A percentile compares a stretch with the other conserved stretches of the same genome.
These are phyloP conservation scores for Sparus aurata DNA, from an alignment of 2,797 vertebrate species.

Conservation along the genomic window DNA sequence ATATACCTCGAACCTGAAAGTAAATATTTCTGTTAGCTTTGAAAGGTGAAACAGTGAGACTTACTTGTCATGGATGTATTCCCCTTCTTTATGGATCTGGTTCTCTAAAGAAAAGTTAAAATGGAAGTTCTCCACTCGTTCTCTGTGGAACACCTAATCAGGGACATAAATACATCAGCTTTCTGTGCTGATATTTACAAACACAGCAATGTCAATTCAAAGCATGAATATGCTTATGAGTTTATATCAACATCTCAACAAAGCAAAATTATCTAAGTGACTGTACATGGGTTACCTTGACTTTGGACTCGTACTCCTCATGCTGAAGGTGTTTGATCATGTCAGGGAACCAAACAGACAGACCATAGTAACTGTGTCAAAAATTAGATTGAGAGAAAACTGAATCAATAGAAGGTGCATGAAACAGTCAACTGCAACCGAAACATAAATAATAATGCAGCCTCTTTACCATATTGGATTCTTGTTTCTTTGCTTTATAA, in stretches of 20 bases:
- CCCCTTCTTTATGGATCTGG: constrained; percentile 92
- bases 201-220: not conserved
- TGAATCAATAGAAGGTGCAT: not conserved
- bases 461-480: not conserved
- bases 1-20: not conserved
- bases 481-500: not conserved
- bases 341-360: constrained; percentile 98
- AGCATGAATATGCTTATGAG: not conserved
- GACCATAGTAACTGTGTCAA: constrained; percentile 91
- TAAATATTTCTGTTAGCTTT: not conserved
- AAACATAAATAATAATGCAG: not conserved
- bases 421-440: not conserved
- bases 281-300: constrained; percentile 78
- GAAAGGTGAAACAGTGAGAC: constrained; percentile 53
- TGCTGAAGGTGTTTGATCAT: constrained; percentile 97
- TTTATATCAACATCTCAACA: not conserved
- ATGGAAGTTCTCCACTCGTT: constrained; percentile 88
- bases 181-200: not conserved
- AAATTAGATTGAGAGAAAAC: not conserved
- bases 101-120: constrained; percentile 97
- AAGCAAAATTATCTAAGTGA: not conserved
- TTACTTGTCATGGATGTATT: constrained; percentile 93
- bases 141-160: constrained; percentile 82
- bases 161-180: not conserved
- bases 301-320: constrained; percentile 89